Conservation (phyloP, 2,113 vertebrate genomes). For the Datnioides undecimradiatus region DNA sequence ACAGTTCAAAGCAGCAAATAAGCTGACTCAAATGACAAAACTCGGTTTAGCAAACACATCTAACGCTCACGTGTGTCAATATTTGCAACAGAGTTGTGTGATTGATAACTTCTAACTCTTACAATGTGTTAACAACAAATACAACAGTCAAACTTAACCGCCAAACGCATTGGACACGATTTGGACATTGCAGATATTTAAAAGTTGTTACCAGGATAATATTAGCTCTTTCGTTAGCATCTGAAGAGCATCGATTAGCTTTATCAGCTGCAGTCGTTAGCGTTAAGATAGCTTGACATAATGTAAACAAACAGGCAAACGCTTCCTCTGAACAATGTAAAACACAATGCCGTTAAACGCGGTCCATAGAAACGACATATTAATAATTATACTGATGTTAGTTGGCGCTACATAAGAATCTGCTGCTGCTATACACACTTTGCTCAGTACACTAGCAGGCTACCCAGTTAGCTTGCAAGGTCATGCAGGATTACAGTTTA, state of each 20-base stretch:
- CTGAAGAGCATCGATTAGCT: conserved; percentile 10
- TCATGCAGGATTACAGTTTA: conserved; percentile 60
- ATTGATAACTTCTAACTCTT: background rate
- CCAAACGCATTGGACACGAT: too few species aligned
- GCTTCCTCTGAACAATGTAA: background rate
- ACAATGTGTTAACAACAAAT: background rate
- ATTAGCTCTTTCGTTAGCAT: conserved; percentile 22
- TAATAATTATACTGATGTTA: rapidly evolving
- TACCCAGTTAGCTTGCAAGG: conserved; percentile 69
- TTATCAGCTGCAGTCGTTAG: background rate
- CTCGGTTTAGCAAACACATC: background rate
- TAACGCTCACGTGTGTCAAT: conserved; percentile 17
- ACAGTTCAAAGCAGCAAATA: background rate
- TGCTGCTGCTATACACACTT: background rate
- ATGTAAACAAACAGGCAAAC: conserved; percentile 56
- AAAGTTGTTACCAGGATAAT: background rate
- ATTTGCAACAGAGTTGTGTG: background rate
- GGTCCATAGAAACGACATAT: rapidly evolving
- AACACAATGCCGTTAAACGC: background rate
- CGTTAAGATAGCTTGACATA: background rate
- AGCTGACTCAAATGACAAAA: background rate
- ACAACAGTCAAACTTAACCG: background rate
- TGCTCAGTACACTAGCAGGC: conserved; percentile 17
- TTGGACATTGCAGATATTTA: background rate
- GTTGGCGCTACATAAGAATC: too few species aligned